Base-by-base conservation (phyloP, 2,113 vertebrate genomes). In the Psilopsiagon aymara region DNA sequence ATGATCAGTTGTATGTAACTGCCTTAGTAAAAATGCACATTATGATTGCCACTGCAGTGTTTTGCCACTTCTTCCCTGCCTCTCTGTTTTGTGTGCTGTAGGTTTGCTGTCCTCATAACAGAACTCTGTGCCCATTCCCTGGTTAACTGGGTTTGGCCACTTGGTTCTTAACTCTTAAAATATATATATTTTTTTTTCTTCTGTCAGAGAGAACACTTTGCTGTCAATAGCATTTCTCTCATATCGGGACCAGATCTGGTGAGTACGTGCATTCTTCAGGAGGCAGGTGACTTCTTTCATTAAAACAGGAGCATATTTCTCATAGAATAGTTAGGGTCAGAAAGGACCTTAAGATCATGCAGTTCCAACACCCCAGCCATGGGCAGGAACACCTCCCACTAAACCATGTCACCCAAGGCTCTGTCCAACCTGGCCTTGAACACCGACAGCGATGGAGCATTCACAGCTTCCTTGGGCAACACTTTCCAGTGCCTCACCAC, bases 51-150 rank as follows among this genome's bases (percentile, higher is more conserved):
- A 57, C 19, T 81, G 16, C 27, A 23, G 31, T 33, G 25, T 49
- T 49, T 73, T 51, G 35, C 27, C 15, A 47, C 29, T 35, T 35
- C 17, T 44, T 70, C 17, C 29, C 10, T 21, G 16, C 25, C 46
- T 55, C 35, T 49, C 28, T 39, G 11, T 46, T 90, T 63, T 25
- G n/a, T 63, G 24, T 3, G 1, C 29, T 1, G 1, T 35, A 33
- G 25, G 16, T 35, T 57, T 66, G 55, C 17, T 1, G 0, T 51
- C 17, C n/a, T 69, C 1, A 1, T 41, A 47, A 43, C 6, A 70
- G 47, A 69, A 41, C 9, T 23, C 18, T 63, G 29, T 63, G 24
- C 35, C 17, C 20, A 13, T 41, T 77, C 8, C 23, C 17, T 20
- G 31, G 8, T 17, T 17, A 8, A 8, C 8, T 71, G 49, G 21